A percentile compares a stretch with the other conserved stretches of the same genome.
phyloP scores from a whole-genome alignment of 2,113 vertebrate species.

The Tamias sibiricus region DNA sequence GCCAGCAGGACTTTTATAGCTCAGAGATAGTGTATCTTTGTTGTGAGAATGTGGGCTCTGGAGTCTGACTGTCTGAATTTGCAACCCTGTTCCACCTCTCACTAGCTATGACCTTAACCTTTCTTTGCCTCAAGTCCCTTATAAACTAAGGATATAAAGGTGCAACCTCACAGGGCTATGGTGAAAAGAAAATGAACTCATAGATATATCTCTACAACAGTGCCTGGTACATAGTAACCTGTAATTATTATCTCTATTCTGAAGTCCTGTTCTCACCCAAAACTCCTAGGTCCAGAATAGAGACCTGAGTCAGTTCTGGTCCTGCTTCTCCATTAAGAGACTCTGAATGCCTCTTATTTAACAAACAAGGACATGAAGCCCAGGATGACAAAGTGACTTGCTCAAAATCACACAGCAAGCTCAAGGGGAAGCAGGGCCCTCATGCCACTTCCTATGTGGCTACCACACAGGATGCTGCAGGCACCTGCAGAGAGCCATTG shows the following conservation, averaged over 20 bases:
- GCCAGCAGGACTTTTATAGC: background rate
- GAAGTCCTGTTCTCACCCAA: background rate
- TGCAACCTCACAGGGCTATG: background rate
- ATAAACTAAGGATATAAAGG: background rate
- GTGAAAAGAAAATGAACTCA: background rate
- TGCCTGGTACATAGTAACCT: background rate
- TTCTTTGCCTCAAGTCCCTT: constrained; percentile 9
- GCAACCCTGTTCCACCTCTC: background rate
- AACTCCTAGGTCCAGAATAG: background rate
- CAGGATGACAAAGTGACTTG: background rate
- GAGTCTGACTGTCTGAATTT: background rate
- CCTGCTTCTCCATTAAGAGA: background rate
- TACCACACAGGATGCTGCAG: background rate
- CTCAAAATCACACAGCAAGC: constrained; percentile 4
- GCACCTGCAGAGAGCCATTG: background rate
- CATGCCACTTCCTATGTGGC: rapidly evolving
- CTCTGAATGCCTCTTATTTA: background rate
- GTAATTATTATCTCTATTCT: background rate
- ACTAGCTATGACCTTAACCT: background rate
- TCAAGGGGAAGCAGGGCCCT: background rate
- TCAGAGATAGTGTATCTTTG: background rate
- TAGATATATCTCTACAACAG: background rate
- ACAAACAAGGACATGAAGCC: background rate
- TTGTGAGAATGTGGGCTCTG: background rate
- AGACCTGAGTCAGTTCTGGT: background rate